Evolutionary conservation across 2,797 vertebrate genomes (phyloP).

Genomic region (Synaphobranchus kaupii): DNA sequence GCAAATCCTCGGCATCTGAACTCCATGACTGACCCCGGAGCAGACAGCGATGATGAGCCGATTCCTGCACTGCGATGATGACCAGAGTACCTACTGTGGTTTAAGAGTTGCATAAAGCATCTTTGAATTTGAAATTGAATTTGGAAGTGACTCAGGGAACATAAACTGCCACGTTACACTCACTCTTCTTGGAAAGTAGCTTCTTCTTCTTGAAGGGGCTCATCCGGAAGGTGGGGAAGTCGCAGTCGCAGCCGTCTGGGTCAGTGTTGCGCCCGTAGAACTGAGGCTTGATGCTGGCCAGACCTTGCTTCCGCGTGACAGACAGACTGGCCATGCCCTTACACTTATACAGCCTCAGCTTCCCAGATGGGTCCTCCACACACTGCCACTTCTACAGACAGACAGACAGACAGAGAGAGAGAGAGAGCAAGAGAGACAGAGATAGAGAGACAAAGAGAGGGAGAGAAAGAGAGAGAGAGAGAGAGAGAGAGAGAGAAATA

Average conservation of each 20-base stretch:
- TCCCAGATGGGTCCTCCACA: conserved; percentile 86
- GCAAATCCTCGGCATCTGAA: not conserved
- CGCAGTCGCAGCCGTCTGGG: conserved; percentile 75
- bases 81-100: not conserved
- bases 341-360: conserved; percentile 88
- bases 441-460: conserved; percentile 25
- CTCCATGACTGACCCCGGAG: not conserved
- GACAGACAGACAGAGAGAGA: conserved; percentile 16
- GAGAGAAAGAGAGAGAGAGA: not conserved
- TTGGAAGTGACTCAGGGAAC: conserved; percentile 17
- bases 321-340: conserved; percentile 68
- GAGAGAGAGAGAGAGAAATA: not conserved
- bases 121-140: not conserved
- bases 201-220: conserved; percentile 75
- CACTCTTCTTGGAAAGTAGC: conserved; percentile 88
- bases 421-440: conserved; percentile 27
- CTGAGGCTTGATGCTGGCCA: conserved; percentile 78
- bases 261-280: conserved; percentile 62
- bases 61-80: not conserved
- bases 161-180: conserved; percentile 50
- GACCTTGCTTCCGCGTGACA: conserved; percentile 40
- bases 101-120: not conserved
- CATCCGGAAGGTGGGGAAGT: conserved; percentile 67
- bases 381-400: conserved; percentile 90
- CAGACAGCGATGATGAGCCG: not conserved